Percentiles rank a stretch among this genome's conserved stretches.
phyloP scores from a whole-genome alignment of 2,888 invertebrate species.

The Pantelozetes paolii region DNA sequence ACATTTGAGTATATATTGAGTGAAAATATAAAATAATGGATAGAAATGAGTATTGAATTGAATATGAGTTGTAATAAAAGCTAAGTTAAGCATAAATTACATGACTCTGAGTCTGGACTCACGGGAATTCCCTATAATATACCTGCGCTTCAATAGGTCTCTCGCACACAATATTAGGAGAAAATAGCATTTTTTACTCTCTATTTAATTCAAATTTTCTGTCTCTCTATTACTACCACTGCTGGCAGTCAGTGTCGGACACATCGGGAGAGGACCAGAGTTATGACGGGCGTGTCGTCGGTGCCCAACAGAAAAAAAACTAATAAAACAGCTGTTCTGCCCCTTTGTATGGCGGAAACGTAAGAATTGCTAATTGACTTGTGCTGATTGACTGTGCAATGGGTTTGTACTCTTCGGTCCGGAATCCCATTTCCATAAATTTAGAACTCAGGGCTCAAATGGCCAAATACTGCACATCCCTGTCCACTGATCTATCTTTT shows the following conservation, averaged over 20 bases:
- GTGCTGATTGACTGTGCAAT: too few relatives aligned
- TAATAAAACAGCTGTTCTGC: constrained; percentile 29
- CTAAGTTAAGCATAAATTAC: constrained; percentile 14
- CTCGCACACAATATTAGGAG: neutral
- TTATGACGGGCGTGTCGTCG: constrained; percentile 24
- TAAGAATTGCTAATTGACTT: constrained; percentile 23
- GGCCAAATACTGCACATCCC: too few relatives aligned
- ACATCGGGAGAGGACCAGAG: neutral
- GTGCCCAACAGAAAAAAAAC: neutral
- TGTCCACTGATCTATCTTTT: too few relatives aligned
- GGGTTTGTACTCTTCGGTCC: too few relatives aligned
- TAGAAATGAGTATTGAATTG: neutral
- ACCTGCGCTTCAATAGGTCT: neutral
- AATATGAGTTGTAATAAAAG: neutral
- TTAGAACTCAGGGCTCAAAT: too few relatives aligned
- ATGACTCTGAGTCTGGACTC: neutral
- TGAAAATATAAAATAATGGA: neutral
- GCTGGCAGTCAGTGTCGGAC: too few relatives aligned
- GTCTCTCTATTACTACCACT: too few relatives aligned
- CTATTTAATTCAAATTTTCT: too few relatives aligned
- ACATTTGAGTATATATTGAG: neutral
- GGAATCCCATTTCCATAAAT: too few relatives aligned
- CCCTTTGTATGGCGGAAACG: neutral
- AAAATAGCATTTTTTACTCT: neutral
- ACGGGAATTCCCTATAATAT: constrained; percentile 8